Evolutionary conservation across 2,888 invertebrate genomes (phyloP).

Genomic region (Cataglyphis cursor): DNA sequence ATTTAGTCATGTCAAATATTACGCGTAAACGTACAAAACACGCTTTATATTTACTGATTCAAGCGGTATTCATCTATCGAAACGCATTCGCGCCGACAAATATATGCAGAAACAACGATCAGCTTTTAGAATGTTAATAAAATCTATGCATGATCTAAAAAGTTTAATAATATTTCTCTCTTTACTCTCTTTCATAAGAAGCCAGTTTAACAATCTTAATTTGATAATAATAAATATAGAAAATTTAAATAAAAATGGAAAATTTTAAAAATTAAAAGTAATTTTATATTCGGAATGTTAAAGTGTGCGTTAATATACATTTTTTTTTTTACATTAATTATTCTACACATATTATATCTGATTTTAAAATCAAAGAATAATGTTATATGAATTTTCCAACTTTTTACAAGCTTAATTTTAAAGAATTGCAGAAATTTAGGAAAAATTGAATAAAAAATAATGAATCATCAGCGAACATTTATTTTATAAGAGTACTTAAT

Average conservation of each 20-base stretch:
- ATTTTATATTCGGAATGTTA: not conserved
- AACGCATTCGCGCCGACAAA: not conserved
- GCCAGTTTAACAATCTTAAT: not conserved
- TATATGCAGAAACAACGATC: not conserved
- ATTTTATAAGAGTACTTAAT: not conserved
- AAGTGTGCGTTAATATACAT: not conserved
- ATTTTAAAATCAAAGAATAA: not conserved
- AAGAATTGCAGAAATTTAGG: not conserved
- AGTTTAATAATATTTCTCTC: not conserved
- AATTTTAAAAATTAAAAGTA: not conserved
- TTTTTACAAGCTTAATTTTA: slow-evolving; percentile 12
- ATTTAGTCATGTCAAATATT: not conserved
- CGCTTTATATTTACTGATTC: not conserved
- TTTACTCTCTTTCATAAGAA: not conserved
- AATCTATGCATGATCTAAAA: not conserved
- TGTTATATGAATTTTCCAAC: not conserved
- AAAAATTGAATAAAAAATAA: not conserved
- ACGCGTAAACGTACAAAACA: slow-evolving; percentile 5
- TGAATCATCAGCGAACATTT: not conserved
- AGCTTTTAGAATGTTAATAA: slow-evolving; percentile 14
- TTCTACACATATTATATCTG: not conserved
- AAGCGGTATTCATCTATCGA: slow-evolving; percentile 1
- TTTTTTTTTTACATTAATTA: not conserved
- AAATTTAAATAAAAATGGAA: not conserved
- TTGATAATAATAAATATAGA: not conserved